Evolutionary conservation across 2,113 vertebrate species (phyloP).

Genomic region (Eolophus roseicapilla): DNA sequence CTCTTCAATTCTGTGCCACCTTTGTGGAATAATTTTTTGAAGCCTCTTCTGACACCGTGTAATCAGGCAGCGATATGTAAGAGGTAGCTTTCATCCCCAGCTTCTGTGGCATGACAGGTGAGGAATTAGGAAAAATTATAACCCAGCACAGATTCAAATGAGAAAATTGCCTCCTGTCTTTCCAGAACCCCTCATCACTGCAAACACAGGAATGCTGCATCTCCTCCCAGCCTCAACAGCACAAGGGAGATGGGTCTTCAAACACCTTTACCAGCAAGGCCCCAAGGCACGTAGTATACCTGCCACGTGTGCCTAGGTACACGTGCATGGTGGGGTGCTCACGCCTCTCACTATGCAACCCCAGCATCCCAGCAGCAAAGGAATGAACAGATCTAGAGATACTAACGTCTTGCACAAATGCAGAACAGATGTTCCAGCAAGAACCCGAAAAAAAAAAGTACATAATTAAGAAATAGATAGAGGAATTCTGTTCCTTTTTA

Average conservation of each 20-base stretch:
- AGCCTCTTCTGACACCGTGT: slow-evolving; percentile 33
- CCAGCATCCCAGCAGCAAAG: rapidly evolving
- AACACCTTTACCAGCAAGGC: rapidly evolving
- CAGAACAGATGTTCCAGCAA: slow-evolving; percentile 54
- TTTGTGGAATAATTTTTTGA: slow-evolving; percentile 24
- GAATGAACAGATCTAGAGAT: not conserved
- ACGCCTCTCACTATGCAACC: not conserved
- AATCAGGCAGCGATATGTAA: slow-evolving; percentile 46
- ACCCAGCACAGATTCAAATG: slow-evolving; percentile 39
- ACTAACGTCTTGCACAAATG: not conserved
- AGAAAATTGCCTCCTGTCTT: slow-evolving; percentile 53
- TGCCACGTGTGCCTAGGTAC: not conserved
- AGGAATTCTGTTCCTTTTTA: not conserved
- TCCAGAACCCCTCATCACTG: not conserved
- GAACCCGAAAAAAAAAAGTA: not conserved
- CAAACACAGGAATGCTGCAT: not conserved
- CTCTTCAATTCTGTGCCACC: not conserved
- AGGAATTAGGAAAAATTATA: slow-evolving; percentile 57
- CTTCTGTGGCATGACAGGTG: slow-evolving; percentile 26
- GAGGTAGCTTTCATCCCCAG: slow-evolving; percentile 20
- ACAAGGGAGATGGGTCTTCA: not conserved
- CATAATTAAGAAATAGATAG: not conserved
- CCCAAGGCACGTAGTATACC: rapidly evolving
- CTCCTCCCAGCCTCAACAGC: not conserved
- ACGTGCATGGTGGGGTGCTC: rapidly evolving